A percentile compares a stretch with the other conserved stretches of the same genome.
phyloP scores from a whole-genome alignment of 2,888 invertebrate genomes.

The Pocota personata region DNA sequence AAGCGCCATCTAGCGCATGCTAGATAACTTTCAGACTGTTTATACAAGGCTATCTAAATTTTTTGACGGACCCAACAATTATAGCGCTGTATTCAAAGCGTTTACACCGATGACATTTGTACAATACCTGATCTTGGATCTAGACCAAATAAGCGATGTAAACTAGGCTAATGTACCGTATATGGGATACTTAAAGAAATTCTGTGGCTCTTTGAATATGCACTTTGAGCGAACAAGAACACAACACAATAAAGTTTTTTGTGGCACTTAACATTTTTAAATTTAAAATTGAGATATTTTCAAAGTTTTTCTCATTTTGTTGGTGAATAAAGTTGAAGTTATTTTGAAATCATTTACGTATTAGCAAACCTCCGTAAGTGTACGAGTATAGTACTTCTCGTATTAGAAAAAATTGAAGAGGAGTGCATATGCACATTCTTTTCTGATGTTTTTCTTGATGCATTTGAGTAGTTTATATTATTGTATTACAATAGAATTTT shows the following conservation, averaged over 20 bases:
- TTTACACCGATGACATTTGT: too few relatives aligned
- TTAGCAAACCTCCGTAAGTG: not conserved
- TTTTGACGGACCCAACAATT: too few relatives aligned
- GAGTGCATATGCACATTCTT: not conserved
- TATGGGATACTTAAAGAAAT: not conserved
- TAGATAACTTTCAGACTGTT: too few relatives aligned
- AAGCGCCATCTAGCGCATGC: too few relatives aligned
- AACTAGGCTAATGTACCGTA: too few relatives aligned
- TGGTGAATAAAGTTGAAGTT: constrained; percentile 6
- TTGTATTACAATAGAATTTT: not conserved
- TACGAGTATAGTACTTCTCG: constrained; percentile 1
- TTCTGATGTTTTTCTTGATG: not conserved
- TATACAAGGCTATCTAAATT: too few relatives aligned
- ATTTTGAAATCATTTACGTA: not conserved
- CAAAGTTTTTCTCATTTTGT: constrained; percentile 1
- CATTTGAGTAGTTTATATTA: not conserved
- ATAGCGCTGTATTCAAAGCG: too few relatives aligned
- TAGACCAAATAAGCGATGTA: too few relatives aligned
- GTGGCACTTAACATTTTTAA: constrained; percentile 16
- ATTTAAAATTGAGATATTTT: constrained; percentile 26
- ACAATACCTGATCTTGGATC: too few relatives aligned
- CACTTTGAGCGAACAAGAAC: not conserved
- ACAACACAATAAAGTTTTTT: not conserved
- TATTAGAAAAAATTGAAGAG: not conserved
- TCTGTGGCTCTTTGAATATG: not conserved